Conservation (phyloP, 1,140 invertebrate genomes). For the Heliconius hermathena region DNA sequence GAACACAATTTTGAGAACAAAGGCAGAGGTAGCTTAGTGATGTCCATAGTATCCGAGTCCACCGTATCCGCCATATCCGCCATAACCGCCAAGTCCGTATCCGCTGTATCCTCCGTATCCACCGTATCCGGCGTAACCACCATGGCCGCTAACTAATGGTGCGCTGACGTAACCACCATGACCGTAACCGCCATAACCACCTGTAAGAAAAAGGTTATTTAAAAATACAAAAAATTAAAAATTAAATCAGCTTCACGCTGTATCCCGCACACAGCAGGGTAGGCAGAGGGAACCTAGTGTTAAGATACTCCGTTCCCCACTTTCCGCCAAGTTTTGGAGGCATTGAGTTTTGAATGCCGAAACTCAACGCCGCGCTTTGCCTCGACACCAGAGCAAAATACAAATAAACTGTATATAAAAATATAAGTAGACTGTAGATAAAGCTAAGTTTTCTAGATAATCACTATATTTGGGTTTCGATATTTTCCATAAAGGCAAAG, state of each 20-base stretch:
- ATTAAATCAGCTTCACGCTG: no score
- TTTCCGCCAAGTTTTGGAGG: no score
- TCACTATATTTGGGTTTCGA: no score
- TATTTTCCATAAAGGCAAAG: no score
- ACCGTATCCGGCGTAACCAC: slow-evolving; percentile 50
- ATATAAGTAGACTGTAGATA: not conserved
- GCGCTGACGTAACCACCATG: slow-evolving; percentile 33
- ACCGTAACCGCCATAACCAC: slow-evolving; percentile 48
- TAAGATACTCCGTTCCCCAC: no score
- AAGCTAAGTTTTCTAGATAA: no score
- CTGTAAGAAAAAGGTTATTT: not conserved
- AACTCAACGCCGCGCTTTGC: no score
- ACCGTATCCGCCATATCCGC: slow-evolving; percentile 51
- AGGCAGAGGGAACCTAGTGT: no score
- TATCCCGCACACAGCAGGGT: no score
- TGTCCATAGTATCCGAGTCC: slow-evolving; percentile 38
- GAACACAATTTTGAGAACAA: slow-evolving; percentile 39
- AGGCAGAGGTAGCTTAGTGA: not conserved
- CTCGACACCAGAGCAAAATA: no score
- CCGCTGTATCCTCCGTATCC: slow-evolving; percentile 50
- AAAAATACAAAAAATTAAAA: no score
- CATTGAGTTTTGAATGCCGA: no score
- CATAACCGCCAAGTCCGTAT: slow-evolving; percentile 50
- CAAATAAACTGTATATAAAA: not conserved
- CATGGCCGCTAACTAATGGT: slow-evolving; percentile 47